A percentile compares a stretch with the other conserved stretches of the same genome.
Evolutionary conservation across 2,113 vertebrate species (phyloP).

Genomic region (Tretioscincus oriximinensis): DNA sequence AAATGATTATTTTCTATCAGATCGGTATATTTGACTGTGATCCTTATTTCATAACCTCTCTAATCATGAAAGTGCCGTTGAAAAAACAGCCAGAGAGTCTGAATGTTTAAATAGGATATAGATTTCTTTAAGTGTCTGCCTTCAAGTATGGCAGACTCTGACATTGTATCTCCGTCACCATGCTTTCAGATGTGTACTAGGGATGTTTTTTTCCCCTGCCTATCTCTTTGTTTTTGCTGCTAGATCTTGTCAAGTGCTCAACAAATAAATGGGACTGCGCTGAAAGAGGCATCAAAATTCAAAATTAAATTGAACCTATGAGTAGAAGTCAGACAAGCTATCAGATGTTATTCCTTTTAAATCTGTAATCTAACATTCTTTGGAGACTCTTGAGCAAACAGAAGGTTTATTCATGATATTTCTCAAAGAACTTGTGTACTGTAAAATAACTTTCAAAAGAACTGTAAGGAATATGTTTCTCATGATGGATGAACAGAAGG

Average conservation of each 20-base stretch:
- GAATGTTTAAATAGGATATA: conserved; percentile 15
- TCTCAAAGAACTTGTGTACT: neutral
- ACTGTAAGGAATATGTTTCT: neutral
- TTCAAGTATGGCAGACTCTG: conserved; percentile 63
- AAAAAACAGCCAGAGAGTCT: neutral
- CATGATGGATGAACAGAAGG: neutral
- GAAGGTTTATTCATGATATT: neutral
- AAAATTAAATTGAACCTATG: conserved; percentile 65
- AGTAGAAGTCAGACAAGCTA: conserved; percentile 55
- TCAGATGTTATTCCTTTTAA: conserved; percentile 57
- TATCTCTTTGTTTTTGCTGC: conserved; percentile 4
- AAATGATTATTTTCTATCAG: neutral
- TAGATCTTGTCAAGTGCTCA: conserved; percentile 60
- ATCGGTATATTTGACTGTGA: neutral
- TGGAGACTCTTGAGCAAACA: conserved; percentile 1
- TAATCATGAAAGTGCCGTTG: neutral
- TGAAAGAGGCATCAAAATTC: conserved; percentile 57
- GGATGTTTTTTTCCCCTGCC: conserved; percentile 13
- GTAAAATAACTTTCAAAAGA: neutral
- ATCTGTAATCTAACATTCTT: conserved; percentile 35
- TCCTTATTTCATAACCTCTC: neutral
- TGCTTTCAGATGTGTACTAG: conserved; percentile 56
- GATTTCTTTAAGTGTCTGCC: conserved; percentile 59
- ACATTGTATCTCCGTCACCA: conserved; percentile 58
- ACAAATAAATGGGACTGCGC: conserved; percentile 60